phyloP scores from a whole-genome alignment of 2,888 invertebrate genomes.

The Bombylius major region DNA sequence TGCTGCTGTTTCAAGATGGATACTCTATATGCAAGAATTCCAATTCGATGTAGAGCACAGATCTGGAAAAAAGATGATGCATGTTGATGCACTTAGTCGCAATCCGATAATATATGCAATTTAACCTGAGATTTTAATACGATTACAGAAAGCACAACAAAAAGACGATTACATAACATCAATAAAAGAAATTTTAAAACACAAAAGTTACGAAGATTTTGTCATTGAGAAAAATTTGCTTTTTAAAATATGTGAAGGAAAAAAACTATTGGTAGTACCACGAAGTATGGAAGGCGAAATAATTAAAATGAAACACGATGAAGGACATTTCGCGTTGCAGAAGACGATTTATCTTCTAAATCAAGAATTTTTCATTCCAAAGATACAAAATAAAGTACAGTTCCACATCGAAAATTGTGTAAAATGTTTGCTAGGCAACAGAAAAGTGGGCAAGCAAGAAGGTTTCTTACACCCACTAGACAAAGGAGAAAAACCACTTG shows the following conservation, averaged over 20 bases:
- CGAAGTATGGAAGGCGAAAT: slow-evolving; percentile 5
- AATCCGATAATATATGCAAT: no score
- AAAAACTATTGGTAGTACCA: background rate
- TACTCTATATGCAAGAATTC: no score
- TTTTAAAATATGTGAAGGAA: slow-evolving; percentile 1
- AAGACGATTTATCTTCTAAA: slow-evolving; percentile 2
- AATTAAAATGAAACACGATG: slow-evolving; percentile 5
- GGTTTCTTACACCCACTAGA: background rate
- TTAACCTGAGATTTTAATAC: no score
- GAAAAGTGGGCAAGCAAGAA: slow-evolving; percentile 1
- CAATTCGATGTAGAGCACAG: no score
- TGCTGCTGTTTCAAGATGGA: no score
- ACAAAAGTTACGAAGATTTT: slow-evolving; percentile 1
- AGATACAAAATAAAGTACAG: slow-evolving; percentile 1
- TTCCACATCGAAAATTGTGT: background rate
- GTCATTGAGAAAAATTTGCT: slow-evolving; percentile 1
- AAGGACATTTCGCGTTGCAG: slow-evolving; percentile 4
- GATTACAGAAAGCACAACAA: no score
- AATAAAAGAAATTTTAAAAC: slow-evolving; percentile 1
- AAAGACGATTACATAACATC: slow-evolving; percentile 5
- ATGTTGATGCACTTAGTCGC: no score
- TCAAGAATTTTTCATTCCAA: slow-evolving; percentile 6
- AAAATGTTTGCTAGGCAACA: slow-evolving; percentile 2
- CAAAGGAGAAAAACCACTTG: slow-evolving; percentile 1
- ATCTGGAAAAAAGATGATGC: no score